These are phyloP conservation scores for Glossophaga mutica DNA, from an alignment of 2,797 vertebrate genomes.

Conservation along the genomic window DNA sequence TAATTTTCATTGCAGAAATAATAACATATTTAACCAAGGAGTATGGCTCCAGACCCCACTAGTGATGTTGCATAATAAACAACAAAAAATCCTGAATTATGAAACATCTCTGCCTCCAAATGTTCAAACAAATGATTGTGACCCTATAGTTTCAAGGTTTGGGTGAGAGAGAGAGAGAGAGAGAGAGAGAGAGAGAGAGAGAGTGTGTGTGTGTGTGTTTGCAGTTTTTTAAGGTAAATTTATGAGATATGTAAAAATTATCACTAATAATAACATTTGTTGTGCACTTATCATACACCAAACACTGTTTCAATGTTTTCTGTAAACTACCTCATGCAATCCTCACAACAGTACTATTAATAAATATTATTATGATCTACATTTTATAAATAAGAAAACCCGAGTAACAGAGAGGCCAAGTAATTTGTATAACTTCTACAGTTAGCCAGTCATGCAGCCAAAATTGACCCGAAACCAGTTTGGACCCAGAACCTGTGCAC, in stretches of 20 bases:
- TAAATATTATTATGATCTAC: background rate
- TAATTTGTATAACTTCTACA: background rate
- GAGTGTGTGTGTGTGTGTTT: background rate
- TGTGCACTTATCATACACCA: too few relatives aligned
- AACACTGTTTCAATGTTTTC: background rate
- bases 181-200: too few relatives aligned
- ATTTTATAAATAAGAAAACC: background rate
- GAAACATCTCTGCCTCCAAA: background rate
- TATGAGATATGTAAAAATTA: too few relatives aligned
- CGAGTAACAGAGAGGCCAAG: background rate
- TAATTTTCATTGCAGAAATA: conserved; percentile 28
- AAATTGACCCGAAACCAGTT: background rate
- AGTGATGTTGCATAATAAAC: background rate
- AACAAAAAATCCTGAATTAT: background rate
- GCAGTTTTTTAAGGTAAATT: too few relatives aligned
- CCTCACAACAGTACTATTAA: background rate
- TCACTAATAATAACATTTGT: too few relatives aligned
- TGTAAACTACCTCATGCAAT: background rate
- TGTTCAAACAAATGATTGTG: background rate
- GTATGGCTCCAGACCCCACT: background rate
- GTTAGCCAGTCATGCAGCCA: background rate
- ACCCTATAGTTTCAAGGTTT: background rate
- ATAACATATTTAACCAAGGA: background rate
- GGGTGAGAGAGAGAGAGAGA: too few relatives aligned
- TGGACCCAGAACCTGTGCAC: background rate